phyloP scores from a whole-genome alignment of 2,888 invertebrate genomes.

The Lithophane semibrunnea region DNA sequence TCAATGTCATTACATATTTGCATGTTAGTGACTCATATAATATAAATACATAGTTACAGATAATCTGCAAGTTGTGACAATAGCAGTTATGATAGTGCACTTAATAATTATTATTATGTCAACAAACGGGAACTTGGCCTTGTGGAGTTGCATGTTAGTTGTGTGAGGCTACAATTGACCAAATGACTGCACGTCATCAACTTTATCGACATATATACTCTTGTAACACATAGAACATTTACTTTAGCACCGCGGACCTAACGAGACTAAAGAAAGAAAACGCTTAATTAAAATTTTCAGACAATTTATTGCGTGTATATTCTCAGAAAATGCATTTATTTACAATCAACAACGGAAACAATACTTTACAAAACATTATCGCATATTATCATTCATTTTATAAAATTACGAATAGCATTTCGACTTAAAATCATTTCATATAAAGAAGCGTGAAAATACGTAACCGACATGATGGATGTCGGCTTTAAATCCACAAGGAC shows the following conservation, averaged over 20 bases:
- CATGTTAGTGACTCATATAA: slow-evolving; percentile 91
- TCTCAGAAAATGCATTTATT: slow-evolving; percentile 90
- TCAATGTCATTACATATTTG: slow-evolving; percentile 89
- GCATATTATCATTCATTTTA: slow-evolving; percentile 79
- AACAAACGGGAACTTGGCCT: slow-evolving; percentile 90
- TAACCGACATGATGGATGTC: slow-evolving; percentile 81
- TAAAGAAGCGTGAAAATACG: slow-evolving; percentile 88
- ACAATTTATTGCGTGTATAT: slow-evolving; percentile 89
- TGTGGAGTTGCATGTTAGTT: slow-evolving; percentile 90
- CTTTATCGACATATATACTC: slow-evolving; percentile 83
- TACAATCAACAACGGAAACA: slow-evolving; percentile 89
- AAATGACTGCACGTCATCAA: slow-evolving; percentile 89
- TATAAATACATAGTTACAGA: slow-evolving; percentile 90
- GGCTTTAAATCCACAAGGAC: slow-evolving; percentile 89
- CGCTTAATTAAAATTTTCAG: slow-evolving; percentile 84
- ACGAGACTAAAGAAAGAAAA: slow-evolving; percentile 83
- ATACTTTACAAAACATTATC: slow-evolving; percentile 86
- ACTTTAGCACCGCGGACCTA: slow-evolving; percentile 77
- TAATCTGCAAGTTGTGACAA: slow-evolving; percentile 88
- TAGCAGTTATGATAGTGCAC: slow-evolving; percentile 90
- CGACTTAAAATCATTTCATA: slow-evolving; percentile 81
- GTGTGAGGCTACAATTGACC: slow-evolving; percentile 88
- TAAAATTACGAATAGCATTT: slow-evolving; percentile 85
- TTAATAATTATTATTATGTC: slow-evolving; percentile 86
- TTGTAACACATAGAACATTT: slow-evolving; percentile 64